A percentile compares a stretch with the other conserved stretches of the same genome.
These are phyloP conservation scores for Pristionchus fissidentatus DNA, from an alignment of 2,888 invertebrate genomes.

Conservation along the genomic window DNA sequence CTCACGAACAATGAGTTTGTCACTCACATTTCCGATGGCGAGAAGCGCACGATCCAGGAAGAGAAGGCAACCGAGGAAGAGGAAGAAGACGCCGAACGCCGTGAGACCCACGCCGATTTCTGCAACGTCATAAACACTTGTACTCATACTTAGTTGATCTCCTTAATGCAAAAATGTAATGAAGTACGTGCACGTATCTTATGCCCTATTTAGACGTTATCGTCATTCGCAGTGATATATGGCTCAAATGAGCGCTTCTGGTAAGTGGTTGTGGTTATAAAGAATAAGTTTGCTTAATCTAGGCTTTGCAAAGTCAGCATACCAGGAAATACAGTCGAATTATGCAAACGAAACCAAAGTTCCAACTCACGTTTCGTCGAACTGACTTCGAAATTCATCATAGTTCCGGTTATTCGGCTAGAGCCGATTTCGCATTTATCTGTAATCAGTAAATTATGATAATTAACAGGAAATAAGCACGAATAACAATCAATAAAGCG, in stretches of 20 bases:
- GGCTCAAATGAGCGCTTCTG: too few species aligned
- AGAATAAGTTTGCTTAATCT: too few species aligned
- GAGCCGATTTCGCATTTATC: constrained; percentile 4
- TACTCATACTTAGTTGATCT: not conserved
- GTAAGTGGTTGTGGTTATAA: not conserved
- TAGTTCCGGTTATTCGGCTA: constrained; percentile 40
- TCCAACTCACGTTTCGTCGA: constrained; percentile 64
- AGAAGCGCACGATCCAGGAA: constrained; percentile 96
- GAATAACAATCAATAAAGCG: not conserved
- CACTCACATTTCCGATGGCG: constrained; percentile 97
- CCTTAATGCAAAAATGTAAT: not conserved
- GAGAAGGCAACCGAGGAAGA: constrained; percentile 92
- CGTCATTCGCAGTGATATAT: too few species aligned
- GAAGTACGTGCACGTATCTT: too few species aligned
- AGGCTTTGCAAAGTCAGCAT: too few species aligned
- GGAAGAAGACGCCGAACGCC: constrained; percentile 93
- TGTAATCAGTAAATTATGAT: not conserved
- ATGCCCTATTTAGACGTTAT: too few species aligned
- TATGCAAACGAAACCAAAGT: not conserved
- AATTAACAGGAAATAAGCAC: not conserved
- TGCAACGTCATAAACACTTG: constrained; percentile 68
- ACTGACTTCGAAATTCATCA: constrained; percentile 70
- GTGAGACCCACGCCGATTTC: constrained; percentile 96
- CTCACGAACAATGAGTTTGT: not conserved
- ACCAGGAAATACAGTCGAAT: not conserved